These are phyloP conservation scores for Amphimallon solstitiale DNA, from an alignment of 2,888 invertebrate genomes.

Conservation along the genomic window DNA sequence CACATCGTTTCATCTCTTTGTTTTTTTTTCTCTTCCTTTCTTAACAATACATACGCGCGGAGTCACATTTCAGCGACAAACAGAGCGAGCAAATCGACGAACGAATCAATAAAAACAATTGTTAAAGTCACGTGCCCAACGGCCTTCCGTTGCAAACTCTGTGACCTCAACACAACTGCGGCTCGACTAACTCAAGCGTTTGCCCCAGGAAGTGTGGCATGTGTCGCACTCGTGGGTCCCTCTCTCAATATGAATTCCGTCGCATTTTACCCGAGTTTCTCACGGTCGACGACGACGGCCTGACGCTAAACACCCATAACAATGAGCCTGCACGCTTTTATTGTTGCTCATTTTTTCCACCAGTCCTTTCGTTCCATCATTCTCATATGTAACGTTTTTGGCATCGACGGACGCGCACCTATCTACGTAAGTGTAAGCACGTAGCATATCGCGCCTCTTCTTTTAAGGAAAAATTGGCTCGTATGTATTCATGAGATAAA, in stretches of 20 bases:
- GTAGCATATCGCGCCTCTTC: no score
- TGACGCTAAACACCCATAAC: constrained; percentile 21
- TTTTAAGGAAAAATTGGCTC: no score
- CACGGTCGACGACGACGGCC: constrained; percentile 14
- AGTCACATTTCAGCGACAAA: constrained; percentile 17
- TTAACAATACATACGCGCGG: not conserved
- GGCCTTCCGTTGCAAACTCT: constrained; percentile 17
- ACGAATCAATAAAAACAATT: constrained; percentile 30
- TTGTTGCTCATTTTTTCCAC: not conserved
- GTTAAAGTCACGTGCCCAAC: constrained; percentile 24
- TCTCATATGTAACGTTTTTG: not conserved
- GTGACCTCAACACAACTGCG: constrained; percentile 8
- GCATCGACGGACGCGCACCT: not conserved
- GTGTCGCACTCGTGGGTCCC: constrained; percentile 12
- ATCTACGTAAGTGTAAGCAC: no score
- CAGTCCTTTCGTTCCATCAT: not conserved
- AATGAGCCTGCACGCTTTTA: constrained; percentile 21
- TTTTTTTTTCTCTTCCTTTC: no score
- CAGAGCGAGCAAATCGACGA: not conserved
- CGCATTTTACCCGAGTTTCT: constrained; percentile 21
- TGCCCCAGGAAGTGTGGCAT: constrained; percentile 20
- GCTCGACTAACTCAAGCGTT: not conserved
- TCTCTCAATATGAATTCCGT: constrained; percentile 21
- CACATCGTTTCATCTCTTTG: no score
- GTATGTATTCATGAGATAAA: no score